Evolutionary conservation across 2,888 invertebrate species (phyloP), one percentile per base, ranked within the genome.

Genomic region (Charanyca ferruginea): DNA sequence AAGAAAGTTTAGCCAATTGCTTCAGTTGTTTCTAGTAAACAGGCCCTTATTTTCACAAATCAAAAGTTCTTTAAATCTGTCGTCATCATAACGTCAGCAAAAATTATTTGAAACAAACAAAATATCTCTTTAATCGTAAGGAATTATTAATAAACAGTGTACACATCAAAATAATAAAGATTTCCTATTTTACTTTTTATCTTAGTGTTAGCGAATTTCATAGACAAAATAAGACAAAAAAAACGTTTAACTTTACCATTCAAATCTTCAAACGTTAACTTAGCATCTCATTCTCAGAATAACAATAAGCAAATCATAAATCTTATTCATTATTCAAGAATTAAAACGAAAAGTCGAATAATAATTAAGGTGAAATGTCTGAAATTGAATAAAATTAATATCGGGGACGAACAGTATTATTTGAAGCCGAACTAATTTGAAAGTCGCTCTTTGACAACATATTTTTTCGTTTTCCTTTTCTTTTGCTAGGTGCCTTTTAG

Each of bases 311-410:
- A 41, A 75, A 62, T 74, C n/a, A 25, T 59, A 47, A 69, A 70
- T 59, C 13, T 28, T 13, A 57, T 77, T 71, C 9, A 54, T 58
- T 62, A 55, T 73, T 61, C 57, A 58, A 54, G 23, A 61, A 72
- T 51, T 61, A 38, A 32, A 58, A 25, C 32, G 42, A 52, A 18
- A 58, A 59, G 58, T 63, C 48, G 60, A 63, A 57, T 67, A 61
- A 60, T 58, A 58, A 73, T 63, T 73, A 35, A 44, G 18, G 53
- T 16, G n/a, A 25, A 48, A 64, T 62, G 54, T 77, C 57, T 38
- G 54, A 48, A 77, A 72, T 66, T 65, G 57, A 61, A 77, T 77
- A 54, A 71, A 58, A 77, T 71, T 77, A 51, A 61, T 77, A 55
- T 66, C 25, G 11, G 7, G 57, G 22, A 72, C 57, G n/a, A 77